Evolutionary conservation across 2,113 vertebrate species (phyloP).

Genomic region (Toxotes chatareus): DNA sequence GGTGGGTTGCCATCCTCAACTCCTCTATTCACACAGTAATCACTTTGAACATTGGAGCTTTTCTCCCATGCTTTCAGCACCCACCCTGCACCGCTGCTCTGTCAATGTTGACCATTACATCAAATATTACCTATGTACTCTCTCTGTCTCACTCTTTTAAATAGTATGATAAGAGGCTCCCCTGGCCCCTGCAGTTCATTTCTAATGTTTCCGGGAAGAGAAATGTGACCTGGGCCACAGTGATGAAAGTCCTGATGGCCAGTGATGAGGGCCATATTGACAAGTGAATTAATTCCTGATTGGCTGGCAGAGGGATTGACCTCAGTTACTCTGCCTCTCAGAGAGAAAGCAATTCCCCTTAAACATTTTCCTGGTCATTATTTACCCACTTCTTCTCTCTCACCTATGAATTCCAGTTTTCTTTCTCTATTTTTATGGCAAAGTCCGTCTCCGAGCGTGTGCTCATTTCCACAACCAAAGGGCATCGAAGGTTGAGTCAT

Average conservation of each 20-base stretch:
- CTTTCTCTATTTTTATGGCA: constrained; percentile 14
- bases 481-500: constrained; percentile 74
- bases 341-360: constrained; percentile 59
- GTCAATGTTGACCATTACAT: constrained; percentile 8
- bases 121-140: background rate
- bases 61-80: background rate
- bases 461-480: constrained; percentile 64
- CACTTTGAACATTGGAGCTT: constrained; percentile 15
- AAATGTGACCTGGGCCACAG: constrained; percentile 13
- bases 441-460: constrained; percentile 33
- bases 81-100: background rate
- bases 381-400: constrained; percentile 46
- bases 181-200: background rate
- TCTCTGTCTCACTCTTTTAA: background rate
- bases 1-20: background rate
- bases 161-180: background rate
- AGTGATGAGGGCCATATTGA: constrained; percentile 62
- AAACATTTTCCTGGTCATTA: constrained; percentile 57
- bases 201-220: constrained; percentile 21
- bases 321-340: constrained; percentile 38
- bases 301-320: constrained; percentile 30
- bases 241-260: too few species aligned
- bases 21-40: constrained; percentile 38
- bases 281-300: constrained; percentile 59
- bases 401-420: constrained; percentile 41